Evolutionary conservation across 2,888 invertebrate genomes (phyloP), one percentile per base, ranked within the genome.

Genomic region (Corbicula japonica): DNA sequence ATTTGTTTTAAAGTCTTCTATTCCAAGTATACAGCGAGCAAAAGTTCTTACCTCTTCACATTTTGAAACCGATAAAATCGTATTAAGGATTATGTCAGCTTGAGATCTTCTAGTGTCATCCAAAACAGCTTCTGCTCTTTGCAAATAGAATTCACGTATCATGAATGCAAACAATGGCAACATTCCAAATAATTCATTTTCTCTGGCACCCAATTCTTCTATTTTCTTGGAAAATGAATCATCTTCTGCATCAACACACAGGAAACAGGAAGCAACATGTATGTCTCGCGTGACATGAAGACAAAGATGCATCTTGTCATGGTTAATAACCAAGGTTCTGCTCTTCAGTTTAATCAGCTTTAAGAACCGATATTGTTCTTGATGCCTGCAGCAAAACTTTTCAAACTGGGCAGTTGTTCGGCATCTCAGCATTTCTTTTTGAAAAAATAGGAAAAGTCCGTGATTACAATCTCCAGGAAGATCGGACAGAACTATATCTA

Each of bases 81-180:
- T n/a, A 54, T 66, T 66, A 3, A 54, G 2, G 32, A 66, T 8
- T 38, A 66, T 15, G 12, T 28, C 35, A n/a, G 54, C 66, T 30
- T 30, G 28, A 4, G 66, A 41, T 30, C 54, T 38, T 3, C 21
- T 26, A 28, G 66, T n/a, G 21, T 66, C 66, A 41, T 54, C 54
- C 3, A 54, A 41, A 41, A 38, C 41, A 30, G 26, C n/a, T 6
- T 28, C 10, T 5, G 18, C 10, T 4, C 30, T 38, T 4, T 34
- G 30, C 12, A 66, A 30, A n/a, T 66, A 66, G 41, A 66, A 66
- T 52, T 66, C 66, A 18, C 54, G 52, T 28, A 66, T 8, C 18
- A 26, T 23, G 30, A 66, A 54, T 12, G 66, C n/a, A 35, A 66
- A 66, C 18, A 66, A 10, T 38, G 38, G 54, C 26, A 54, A 2